Evolutionary conservation across 1,140 invertebrate species (phyloP), one percentile per base, ranked within the genome.

Genomic region (Theocolax elegans): DNA sequence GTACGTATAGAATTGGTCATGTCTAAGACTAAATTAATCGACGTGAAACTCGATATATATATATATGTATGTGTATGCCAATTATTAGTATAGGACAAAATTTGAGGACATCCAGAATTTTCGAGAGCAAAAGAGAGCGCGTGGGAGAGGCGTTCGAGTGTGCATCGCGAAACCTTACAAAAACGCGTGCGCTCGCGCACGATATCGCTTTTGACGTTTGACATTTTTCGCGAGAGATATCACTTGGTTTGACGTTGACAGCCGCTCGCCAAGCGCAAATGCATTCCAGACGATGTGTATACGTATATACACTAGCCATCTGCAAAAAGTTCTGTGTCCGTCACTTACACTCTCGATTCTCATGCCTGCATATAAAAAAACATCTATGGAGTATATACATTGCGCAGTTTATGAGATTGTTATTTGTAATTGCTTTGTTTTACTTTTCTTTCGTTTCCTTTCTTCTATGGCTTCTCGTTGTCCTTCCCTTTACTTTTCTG

Each of bases 271-370:
- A 35, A 6, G 31, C 10, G 10, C 31, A 35, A 6, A 35, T 35
- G 10, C 10, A 35, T 35, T 6, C 31, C 10, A 35, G 31, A 35
- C 10, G 4, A 10, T 8, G 13, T 29, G 27, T 35, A 54, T n/a
- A 1, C 19, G 51, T 54, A 54, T 54, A 31, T 8, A 31, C 12
- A 29, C 12, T 21, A n/a, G n/a, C n/a, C 12, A 49, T 49, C 6
- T 21, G 62, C 44, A 40, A 40, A 49, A 49, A 31, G 12, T 35
- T 67, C 38, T 44, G 51, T 44, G 21, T 56, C 59, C 67, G 46
- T 67, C 70, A 67, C 70, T 72, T 67, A 62, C 64, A 49, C 63
- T 67, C 58, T 72, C 58, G 49, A 66, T 71, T 71, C 44, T 42
- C 46, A 66, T 35, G 25, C 13, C 60, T 35, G 25, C 44, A 25